phyloP scores from a whole-genome alignment of 2,113 vertebrate genomes.

The Burhinus oedicnemus region DNA sequence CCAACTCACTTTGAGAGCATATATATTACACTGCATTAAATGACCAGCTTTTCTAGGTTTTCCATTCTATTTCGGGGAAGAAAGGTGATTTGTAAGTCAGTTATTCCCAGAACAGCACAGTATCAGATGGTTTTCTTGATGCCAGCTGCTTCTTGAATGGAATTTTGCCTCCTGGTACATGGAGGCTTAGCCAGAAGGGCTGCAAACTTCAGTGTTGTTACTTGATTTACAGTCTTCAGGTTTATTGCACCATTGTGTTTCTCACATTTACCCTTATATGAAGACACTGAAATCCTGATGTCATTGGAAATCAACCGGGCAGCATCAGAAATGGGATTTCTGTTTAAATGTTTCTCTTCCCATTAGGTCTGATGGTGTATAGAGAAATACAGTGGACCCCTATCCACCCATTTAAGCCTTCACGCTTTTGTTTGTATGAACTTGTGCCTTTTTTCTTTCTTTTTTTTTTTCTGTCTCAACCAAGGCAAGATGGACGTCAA shows the following conservation, averaged over 20 bases:
- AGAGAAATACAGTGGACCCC: background rate
- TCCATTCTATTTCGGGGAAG: background rate
- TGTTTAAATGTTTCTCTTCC: background rate
- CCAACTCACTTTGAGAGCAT: rapidly evolving
- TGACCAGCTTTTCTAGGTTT: background rate
- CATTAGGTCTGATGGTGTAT: background rate
- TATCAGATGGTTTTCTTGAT: background rate
- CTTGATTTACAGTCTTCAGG: background rate
- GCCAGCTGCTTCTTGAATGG: background rate
- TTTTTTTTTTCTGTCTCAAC: background rate
- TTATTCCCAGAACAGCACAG: background rate
- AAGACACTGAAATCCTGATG: background rate
- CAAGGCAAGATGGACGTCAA: background rate
- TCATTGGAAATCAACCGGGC: background rate
- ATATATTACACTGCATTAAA: background rate
- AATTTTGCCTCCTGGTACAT: background rate
- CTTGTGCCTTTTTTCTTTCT: background rate
- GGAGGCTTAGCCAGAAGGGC: background rate
- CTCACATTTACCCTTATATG: background rate
- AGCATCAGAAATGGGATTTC: background rate
- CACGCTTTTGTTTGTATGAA: background rate
- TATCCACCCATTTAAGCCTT: background rate
- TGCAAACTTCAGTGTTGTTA: background rate
- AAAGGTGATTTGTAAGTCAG: background rate
- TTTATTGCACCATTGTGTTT: background rate